phyloP scores from a whole-genome alignment of 2,113 vertebrate genomes.

The Chascanopsetta lugubris region DNA sequence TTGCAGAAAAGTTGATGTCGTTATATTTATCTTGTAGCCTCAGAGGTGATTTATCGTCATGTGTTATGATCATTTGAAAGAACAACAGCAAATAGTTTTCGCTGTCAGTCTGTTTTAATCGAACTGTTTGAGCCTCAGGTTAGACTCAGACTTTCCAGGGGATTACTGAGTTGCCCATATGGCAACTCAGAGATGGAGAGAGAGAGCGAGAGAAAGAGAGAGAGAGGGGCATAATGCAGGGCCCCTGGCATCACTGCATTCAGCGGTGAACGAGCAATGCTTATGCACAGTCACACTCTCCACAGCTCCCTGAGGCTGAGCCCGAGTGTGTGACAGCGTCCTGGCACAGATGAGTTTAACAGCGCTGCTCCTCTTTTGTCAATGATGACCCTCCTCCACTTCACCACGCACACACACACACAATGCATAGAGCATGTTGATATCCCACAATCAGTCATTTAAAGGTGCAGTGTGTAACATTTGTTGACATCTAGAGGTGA shows the following conservation, averaged over 20 bases:
- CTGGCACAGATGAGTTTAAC: conserved; percentile 41
- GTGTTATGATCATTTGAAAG: conserved; percentile 22
- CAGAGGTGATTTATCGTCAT: background rate
- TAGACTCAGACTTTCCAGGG: conserved; percentile 45
- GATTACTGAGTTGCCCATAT: conserved; percentile 58
- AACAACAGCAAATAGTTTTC: conserved; percentile 21
- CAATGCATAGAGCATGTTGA: too few species aligned
- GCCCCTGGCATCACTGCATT: conserved; percentile 36
- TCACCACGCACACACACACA: background rate
- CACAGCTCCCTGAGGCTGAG: conserved; percentile 17
- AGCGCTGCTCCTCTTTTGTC: conserved; percentile 3
- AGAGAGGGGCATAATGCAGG: conserved; percentile 31
- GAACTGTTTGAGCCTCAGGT: conserved; percentile 42
- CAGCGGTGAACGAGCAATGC: conserved; percentile 45
- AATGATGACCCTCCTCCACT: background rate
- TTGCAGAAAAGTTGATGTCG: too few species aligned
- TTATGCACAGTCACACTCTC: conserved; percentile 52
- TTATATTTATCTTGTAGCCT: too few species aligned
- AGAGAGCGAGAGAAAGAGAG: conserved; percentile 15
- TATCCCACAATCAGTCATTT: too few species aligned
- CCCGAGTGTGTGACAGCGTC: conserved; percentile 13
- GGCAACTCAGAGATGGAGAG: conserved; percentile 31
- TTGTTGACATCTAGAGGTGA: too few species aligned
- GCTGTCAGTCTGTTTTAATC: conserved; percentile 32
- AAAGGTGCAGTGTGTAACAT: too few species aligned